A percentile compares a stretch with the other conserved stretches of the same genome.
phyloP scores from a whole-genome alignment of 2,888 invertebrate genomes.

The Aproaerema taeniolella region DNA sequence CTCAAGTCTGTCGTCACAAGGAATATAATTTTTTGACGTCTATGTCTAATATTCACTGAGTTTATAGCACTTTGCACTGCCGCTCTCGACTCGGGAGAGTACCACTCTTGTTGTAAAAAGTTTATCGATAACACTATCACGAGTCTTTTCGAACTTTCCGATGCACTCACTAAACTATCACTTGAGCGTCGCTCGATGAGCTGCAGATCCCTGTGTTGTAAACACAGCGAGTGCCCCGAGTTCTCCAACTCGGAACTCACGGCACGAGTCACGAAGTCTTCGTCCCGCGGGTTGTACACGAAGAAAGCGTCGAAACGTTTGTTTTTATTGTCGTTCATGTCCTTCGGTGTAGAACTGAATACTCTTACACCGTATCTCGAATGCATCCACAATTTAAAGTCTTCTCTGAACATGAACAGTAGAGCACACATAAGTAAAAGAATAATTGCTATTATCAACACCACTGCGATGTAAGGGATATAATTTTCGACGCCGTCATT shows the following conservation, averaged over 20 bases:
- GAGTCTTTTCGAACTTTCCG: conserved; percentile 82
- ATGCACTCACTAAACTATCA: conserved; percentile 73
- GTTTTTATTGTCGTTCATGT: conserved; percentile 78
- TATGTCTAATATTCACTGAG: conserved; percentile 80
- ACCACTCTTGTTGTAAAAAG: conserved; percentile 91
- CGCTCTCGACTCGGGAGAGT: conserved; percentile 86
- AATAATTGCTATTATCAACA: conserved; percentile 82
- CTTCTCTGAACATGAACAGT: conserved; percentile 85
- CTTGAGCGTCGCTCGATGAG: conserved; percentile 75
- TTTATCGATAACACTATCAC: conserved; percentile 88
- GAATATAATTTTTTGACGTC: conserved; percentile 78
- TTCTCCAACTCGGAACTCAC: conserved; percentile 86
- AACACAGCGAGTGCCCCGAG: conserved; percentile 77
- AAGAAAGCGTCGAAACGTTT: conserved; percentile 92
- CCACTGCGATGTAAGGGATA: conserved; percentile 85
- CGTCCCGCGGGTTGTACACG: conserved; percentile 90
- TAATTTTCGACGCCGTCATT: conserved; percentile 83
- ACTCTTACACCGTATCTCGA: conserved; percentile 86
- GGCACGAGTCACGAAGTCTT: conserved; percentile 81
- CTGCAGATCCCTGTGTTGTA: conserved; percentile 81
- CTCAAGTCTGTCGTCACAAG: conserved; percentile 74
- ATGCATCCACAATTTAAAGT: conserved; percentile 88
- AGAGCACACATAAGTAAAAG: conserved; percentile 82
- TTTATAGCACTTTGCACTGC: conserved; percentile 85
- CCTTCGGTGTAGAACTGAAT: conserved; percentile 79